A percentile compares a stretch with the other conserved stretches of the same genome.
phyloP scores from a whole-genome alignment of 2,888 invertebrate genomes.

The Rhodophaea formosa region DNA sequence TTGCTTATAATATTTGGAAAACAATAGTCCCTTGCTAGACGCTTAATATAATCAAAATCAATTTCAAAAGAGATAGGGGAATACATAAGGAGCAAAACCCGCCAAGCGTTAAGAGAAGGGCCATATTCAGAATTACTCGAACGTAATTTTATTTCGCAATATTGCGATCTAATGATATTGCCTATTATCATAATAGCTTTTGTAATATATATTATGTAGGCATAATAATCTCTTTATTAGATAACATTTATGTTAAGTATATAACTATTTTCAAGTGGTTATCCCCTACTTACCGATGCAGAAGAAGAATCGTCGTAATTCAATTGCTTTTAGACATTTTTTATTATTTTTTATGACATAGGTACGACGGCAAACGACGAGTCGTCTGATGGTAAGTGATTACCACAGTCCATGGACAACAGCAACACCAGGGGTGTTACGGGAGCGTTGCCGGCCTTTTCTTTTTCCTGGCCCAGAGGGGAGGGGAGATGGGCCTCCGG shows the following conservation, averaged over 20 bases:
- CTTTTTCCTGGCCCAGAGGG: no score
- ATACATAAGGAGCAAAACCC: not conserved
- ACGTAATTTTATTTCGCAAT: not conserved
- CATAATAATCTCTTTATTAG: not conserved
- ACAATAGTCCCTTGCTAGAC: no score
- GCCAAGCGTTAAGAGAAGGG: not conserved
- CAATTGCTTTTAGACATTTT: no score
- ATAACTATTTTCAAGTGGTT: not conserved
- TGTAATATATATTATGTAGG: not conserved
- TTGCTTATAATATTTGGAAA: no score
- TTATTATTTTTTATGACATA: no score
- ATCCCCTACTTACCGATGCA: not conserved
- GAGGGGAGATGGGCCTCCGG: no score
- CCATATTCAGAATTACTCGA: not conserved
- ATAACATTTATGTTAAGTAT: not conserved
- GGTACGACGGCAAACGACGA: no score
- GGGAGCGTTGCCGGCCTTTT: no score
- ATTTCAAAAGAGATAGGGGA: not conserved
- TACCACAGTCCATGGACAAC: no score
- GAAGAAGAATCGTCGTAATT: not conserved
- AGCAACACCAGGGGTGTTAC: no score
- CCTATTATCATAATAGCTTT: not conserved
- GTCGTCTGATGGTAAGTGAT: no score
- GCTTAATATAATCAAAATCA: not conserved
- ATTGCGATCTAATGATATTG: slow-evolving; percentile 2